Evolutionary conservation across 2,797 vertebrate genomes (phyloP).

Genomic region (Melanotaenia maccullochi): DNA sequence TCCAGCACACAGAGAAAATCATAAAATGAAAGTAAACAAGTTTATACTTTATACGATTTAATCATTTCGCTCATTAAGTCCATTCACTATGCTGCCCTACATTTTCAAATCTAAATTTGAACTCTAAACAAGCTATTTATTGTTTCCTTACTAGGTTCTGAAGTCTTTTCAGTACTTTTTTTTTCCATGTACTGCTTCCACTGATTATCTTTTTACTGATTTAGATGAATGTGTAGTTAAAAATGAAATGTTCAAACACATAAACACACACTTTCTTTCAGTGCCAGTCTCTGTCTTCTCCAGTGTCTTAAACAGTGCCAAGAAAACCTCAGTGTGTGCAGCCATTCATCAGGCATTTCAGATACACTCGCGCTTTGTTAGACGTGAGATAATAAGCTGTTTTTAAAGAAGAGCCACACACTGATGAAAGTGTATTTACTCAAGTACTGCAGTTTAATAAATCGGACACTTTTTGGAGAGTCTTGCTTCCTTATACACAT

Average conservation of each 20-base stretch:
- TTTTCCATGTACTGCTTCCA: not conserved
- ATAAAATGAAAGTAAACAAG: not conserved
- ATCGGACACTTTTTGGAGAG: not conserved
- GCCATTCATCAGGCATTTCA: constrained; percentile 15
- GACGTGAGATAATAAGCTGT: constrained; percentile 57
- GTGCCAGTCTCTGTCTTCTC: constrained; percentile 58
- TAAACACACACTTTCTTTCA: constrained; percentile 30
- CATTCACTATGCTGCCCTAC: not conserved
- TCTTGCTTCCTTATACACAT: not conserved
- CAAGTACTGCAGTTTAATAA: not conserved
- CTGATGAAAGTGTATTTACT: constrained; percentile 14
- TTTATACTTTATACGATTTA: not conserved
- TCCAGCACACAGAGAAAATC: not conserved
- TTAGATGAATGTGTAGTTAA: not conserved
- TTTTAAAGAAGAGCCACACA: constrained; percentile 7
- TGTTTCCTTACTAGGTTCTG: not conserved
- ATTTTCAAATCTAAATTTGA: not conserved
- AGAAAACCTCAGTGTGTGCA: constrained; percentile 11
- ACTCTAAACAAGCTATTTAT: not conserved
- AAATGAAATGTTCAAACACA: not conserved
- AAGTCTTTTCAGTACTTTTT: not conserved
- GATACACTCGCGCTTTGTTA: constrained; percentile 67
- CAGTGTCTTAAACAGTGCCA: constrained; percentile 38
- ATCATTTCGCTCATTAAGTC: not conserved
- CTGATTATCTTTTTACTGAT: not conserved